A percentile compares a stretch with the other conserved stretches of the same genome.
Conservation (phyloP, 2,797 vertebrate genomes). For the Falco biarmicus region DNA sequence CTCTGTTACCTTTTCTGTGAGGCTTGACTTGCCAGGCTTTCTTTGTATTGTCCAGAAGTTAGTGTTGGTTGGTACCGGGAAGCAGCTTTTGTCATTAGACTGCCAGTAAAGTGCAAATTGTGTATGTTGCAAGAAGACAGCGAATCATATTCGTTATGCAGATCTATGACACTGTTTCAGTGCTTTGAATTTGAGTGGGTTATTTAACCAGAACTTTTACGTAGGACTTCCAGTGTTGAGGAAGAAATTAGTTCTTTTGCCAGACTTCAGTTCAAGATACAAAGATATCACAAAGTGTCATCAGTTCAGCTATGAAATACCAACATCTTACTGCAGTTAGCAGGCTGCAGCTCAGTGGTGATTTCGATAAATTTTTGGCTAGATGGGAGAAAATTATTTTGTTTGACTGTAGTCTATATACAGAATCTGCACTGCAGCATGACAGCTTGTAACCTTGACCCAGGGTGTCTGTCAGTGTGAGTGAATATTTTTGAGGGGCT, state of each 20-base stretch:
- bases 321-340: neutral
- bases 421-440: neutral
- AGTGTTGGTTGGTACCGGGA: neutral
- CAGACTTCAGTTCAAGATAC: neutral
- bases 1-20: neutral
- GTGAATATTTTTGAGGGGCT: neutral
- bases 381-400: neutral
- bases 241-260: neutral
- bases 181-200: neutral
- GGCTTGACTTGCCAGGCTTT: neutral
- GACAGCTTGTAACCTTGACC: neutral
- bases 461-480: neutral
- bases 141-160: accelerated
- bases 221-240: neutral
- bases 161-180: neutral
- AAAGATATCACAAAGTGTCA: neutral
- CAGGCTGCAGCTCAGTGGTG: neutral
- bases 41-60: neutral
- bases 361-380: neutral
- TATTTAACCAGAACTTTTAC: neutral
- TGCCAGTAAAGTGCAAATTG: neutral
- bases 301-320: neutral
- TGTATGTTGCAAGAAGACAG: neutral
- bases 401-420: neutral
- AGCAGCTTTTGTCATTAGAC: neutral